Evolutionary conservation across 1,140 invertebrate genomes (phyloP).

Genomic region (Acromyrmex echinatior): DNA sequence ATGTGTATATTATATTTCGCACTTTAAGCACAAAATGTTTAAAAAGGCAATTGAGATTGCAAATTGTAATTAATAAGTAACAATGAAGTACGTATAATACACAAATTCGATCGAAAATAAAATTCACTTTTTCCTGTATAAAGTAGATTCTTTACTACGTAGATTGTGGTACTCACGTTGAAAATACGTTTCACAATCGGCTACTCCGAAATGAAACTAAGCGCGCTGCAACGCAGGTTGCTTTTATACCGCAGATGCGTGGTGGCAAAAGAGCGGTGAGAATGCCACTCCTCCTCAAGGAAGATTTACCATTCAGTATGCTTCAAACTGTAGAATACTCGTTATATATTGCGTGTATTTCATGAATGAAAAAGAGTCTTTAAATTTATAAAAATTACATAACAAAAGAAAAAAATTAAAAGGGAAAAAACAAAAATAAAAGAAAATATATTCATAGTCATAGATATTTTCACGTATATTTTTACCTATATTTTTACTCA

Average conservation of each 20-base stretch:
- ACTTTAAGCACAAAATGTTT: not conserved
- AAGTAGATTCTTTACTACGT: not conserved
- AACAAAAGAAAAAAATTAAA: not conserved
- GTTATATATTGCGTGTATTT: not conserved
- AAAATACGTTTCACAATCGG: constrained; percentile 73
- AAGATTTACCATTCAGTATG: constrained; percentile 43
- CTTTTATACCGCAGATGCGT: constrained; percentile 80
- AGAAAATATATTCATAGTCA: not conserved
- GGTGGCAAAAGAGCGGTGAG: constrained; percentile 34
- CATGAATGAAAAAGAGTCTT: not conserved
- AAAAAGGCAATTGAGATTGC: not conserved
- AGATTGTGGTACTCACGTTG: constrained; percentile 74
- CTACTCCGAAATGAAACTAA: constrained; percentile 79
- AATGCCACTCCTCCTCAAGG: constrained; percentile 55
- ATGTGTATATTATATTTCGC: not conserved
- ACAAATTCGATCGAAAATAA: not conserved
- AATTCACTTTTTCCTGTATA: not conserved
- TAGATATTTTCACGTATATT: not conserved
- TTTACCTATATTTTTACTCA: not conserved
- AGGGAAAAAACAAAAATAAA: not conserved
- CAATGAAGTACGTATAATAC: not conserved
- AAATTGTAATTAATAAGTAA: not conserved
- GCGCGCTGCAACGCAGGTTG: constrained; percentile 75
- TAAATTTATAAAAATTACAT: not conserved
- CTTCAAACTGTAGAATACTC: not conserved